Evolutionary conservation across 2,888 invertebrate genomes (phyloP), one percentile per base, ranked within the genome.

Genomic region (Petrolisthes manimaculis): DNA sequence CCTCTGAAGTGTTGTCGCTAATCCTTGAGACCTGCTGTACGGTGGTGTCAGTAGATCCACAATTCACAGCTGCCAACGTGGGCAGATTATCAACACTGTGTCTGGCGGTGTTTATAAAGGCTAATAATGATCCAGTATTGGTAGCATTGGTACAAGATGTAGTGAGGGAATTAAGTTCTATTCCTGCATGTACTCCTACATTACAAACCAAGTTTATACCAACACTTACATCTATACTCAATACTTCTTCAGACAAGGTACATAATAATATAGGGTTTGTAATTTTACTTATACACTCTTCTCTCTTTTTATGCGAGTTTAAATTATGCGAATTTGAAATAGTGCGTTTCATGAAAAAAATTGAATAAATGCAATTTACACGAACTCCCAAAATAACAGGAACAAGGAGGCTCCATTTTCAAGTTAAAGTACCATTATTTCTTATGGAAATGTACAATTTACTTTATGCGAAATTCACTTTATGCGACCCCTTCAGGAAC

Each of bases 21-120:
- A 93, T 95, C 21, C 93, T 94, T 51, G 94, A 94, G 55, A 94
- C 94, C 69, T 92, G 95, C 0, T 92, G 95, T 54, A 93, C 94
- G 75, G 94, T 95, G 61, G 93, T 91, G 8, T 87, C 89, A n/a
- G 89, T 91, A 5, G 95, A 96, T 92, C 93, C 94, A 67, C 93
- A 93, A 80, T 95, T 95, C 92, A 95, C 96, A 3, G 95, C 94
- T 18, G 93, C 94, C 9, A 93, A 94, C 18, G 95, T 95, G 91
- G 93, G 93, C 54, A 95, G 95, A 93, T 93, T 96, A 24, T 95
- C 95, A 56, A 95, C 96, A 0, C 92, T 96, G 56, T 94, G 95
- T 5, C 95, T 96, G 89, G 95, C 95, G 5, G 94, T 95, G 1
- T 95, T 96, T 92, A 93, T 96, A 0, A 95, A 95, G 92, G 95